phyloP scores from a whole-genome alignment of 1,140 invertebrate species.

The Dinoponera quadriceps region DNA sequence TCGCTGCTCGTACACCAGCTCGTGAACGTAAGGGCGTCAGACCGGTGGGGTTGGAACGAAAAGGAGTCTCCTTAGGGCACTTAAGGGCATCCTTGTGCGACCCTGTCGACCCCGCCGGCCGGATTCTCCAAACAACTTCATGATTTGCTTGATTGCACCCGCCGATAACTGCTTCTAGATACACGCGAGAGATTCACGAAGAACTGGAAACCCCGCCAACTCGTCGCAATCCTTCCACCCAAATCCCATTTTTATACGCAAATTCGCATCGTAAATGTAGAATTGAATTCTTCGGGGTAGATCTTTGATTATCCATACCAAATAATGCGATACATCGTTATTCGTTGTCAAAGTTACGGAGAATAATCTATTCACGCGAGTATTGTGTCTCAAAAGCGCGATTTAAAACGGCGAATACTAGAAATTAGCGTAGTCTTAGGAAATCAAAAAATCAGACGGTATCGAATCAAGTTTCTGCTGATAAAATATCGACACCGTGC shows the following conservation, averaged over 20 bases:
- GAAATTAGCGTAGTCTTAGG: neutral
- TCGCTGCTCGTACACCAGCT: slow-evolving; percentile 75
- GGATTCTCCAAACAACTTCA: slow-evolving; percentile 80
- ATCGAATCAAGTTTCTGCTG: neutral
- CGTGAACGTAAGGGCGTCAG: slow-evolving; percentile 78
- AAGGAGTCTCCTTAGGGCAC: slow-evolving; percentile 83
- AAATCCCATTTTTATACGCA: slow-evolving; percentile 26
- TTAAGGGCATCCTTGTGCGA: slow-evolving; percentile 80
- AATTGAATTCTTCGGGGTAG: neutral
- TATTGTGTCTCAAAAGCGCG: neutral
- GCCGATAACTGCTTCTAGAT: slow-evolving; percentile 72
- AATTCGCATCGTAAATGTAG: neutral
- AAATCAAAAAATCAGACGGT: neutral
- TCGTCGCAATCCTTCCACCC: slow-evolving; percentile 38
- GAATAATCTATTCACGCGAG: neutral
- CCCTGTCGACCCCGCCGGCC: slow-evolving; percentile 69
- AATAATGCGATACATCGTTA: neutral
- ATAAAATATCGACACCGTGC: neutral
- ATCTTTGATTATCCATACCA: neutral
- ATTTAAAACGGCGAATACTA: neutral
- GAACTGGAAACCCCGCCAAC: slow-evolving; percentile 55
- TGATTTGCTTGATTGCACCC: slow-evolving; percentile 82
- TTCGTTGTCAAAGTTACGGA: neutral
- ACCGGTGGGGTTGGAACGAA: slow-evolving; percentile 79
- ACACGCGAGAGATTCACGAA: slow-evolving; percentile 65